These are phyloP conservation scores for Symphodus melops DNA, from an alignment of 2,113 vertebrate genomes.

Conservation along the genomic window DNA sequence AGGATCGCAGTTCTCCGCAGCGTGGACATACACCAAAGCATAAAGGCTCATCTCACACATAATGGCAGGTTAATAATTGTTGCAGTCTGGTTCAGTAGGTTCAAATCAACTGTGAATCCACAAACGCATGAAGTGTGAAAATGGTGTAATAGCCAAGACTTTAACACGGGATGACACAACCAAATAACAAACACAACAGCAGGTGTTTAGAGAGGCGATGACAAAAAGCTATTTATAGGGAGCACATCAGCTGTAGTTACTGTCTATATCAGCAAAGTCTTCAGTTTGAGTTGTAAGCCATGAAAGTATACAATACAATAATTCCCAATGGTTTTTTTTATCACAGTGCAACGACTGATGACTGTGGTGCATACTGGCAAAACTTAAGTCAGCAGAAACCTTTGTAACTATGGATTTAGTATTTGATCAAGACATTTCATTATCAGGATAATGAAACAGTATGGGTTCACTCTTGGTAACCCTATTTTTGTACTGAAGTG, in stretches of 20 bases:
- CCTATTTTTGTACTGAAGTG: too few relatives aligned
- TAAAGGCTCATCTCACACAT: neutral
- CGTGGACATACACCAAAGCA: neutral
- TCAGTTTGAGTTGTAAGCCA: neutral
- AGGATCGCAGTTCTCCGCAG: neutral
- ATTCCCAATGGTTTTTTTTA: too few relatives aligned
- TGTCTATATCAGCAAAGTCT: neutral
- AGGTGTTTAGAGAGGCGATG: neutral
- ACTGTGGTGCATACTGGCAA: too few relatives aligned
- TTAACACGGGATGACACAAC: neutral
- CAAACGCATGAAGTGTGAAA: neutral
- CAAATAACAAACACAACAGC: neutral
- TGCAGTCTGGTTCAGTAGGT: neutral
- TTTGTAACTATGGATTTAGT: too few relatives aligned
- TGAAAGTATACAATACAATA: neutral
- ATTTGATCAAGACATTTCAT: too few relatives aligned
- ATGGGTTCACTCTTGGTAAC: too few relatives aligned
- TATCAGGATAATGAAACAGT: too few relatives aligned
- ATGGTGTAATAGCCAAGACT: neutral
- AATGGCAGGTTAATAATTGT: slow-evolving; percentile 10
- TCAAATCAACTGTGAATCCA: neutral
- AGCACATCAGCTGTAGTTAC: neutral
- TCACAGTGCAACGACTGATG: too few relatives aligned
- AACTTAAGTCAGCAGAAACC: too few relatives aligned
- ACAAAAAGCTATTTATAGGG: neutral